Conservation (phyloP, 2,797 vertebrate species). For the Channallabes apus region DNA sequence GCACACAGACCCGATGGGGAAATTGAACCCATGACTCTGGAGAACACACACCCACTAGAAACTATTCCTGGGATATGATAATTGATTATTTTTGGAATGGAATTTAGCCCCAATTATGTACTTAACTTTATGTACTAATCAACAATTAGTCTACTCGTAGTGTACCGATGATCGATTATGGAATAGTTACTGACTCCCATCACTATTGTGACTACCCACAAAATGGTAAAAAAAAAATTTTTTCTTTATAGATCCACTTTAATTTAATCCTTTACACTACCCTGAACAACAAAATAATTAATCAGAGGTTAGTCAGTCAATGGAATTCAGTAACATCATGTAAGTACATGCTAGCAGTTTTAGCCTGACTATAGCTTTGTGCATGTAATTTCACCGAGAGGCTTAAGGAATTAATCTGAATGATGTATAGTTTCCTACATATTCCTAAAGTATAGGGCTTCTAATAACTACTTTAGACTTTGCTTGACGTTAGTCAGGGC, state of each 20-base stretch:
- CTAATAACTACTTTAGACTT: slow-evolving; percentile 1
- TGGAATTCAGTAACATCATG: slow-evolving; percentile 13
- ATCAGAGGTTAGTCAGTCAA: slow-evolving; percentile 11
- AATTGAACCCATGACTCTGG: too few species aligned
- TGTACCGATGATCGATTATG: too few species aligned
- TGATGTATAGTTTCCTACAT: slow-evolving; percentile 23
- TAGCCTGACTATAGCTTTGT: slow-evolving; percentile 23
- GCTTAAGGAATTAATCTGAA: slow-evolving; percentile 35
- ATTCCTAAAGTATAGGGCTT: neutral
- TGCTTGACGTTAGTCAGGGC: slow-evolving; percentile 6
- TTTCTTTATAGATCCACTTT: neutral
- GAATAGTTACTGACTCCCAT: too few species aligned
- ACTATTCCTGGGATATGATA: too few species aligned
- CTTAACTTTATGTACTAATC: too few species aligned
- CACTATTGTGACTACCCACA: too few species aligned
- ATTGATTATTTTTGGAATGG: too few species aligned
- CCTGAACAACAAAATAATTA: slow-evolving; percentile 24
- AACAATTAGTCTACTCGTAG: too few species aligned
- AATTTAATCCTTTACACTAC: slow-evolving; percentile 13
- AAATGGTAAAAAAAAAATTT: too few species aligned
- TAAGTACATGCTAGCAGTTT: slow-evolving; percentile 39
- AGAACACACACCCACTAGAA: too few species aligned
- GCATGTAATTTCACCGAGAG: slow-evolving; percentile 40
- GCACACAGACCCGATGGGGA: too few species aligned
- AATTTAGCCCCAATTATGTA: too few species aligned